phyloP scores from a whole-genome alignment of 2,888 invertebrate genomes.

The Neoitamus cyanurus region DNA sequence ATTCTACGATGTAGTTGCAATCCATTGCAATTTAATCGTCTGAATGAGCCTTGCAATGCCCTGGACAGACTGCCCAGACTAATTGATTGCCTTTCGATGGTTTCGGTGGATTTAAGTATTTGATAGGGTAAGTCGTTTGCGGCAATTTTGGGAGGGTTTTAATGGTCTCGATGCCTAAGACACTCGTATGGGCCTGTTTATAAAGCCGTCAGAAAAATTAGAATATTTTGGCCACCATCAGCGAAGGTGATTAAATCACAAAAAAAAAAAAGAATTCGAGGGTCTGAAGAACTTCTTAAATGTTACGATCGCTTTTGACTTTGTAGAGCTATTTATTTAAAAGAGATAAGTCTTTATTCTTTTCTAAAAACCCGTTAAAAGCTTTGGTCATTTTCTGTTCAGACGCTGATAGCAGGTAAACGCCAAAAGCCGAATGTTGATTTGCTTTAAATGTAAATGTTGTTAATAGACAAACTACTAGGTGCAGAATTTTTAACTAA shows the following conservation, averaged over 20 bases:
- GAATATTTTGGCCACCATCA: neutral
- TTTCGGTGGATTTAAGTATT: neutral
- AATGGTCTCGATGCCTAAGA: neutral
- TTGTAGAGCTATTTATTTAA: no score
- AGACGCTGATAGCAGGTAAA: no score
- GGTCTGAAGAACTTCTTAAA: no score
- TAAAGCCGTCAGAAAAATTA: neutral
- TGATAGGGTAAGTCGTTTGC: neutral
- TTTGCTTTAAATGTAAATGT: no score
- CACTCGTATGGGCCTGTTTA: neutral
- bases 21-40: slow-evolving; percentile 32
- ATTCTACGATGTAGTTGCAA: slow-evolving; percentile 6
- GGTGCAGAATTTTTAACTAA: no score
- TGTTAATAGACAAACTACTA: no score
- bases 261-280: no score
- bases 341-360: no score
- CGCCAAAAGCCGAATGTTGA: no score
- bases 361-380: no score
- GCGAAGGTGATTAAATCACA: neutral
- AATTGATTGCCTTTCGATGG: neutral
- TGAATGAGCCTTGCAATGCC: slow-evolving; percentile 13
- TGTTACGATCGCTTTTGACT: no score
- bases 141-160: neutral
- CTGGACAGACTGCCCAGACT: neutral
- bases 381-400: no score